Base-by-base conservation (phyloP, 2,888 invertebrate genomes). In the Antheraea assamensis region DNA sequence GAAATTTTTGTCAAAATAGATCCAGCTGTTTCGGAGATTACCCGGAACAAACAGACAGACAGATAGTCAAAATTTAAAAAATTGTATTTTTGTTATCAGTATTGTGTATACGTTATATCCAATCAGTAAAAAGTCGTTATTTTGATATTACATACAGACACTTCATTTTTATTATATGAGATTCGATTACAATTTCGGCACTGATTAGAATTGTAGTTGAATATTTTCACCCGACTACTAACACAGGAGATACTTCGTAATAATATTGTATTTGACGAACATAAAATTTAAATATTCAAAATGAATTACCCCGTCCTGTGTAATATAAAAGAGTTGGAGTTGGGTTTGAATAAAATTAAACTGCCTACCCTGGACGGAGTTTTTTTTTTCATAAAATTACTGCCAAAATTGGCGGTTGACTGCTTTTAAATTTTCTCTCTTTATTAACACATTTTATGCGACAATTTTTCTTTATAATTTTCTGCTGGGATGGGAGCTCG, bases 361-460 rank as follows among this genome's bases (percentile, higher is more conserved):
- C 15, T 21, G n/a, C 21, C 35, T 35, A 68, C 3, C 30, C 31
- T 30, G 3, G 24, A 0, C 10, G n/a, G 35, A 31, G 8, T 2
- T 17, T 7, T 66, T 66, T 66, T 66, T 35, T 15, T 68, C 19
- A 66, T 35, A 13, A 64, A 35, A 68, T 31, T 35, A 35, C 68
- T 68, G 35, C 35, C 35, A 68, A 35, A 68, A 68, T 68, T 68
- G 68, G 31, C 35, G 68, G 31, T 35, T n/a, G 68, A 35, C 68
- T 35, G 68, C 31, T 35, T n/a, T 68, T 68, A 68, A 68, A 68
- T 68, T 35, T 10, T n/a, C 35, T 21, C 21, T 68, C 21, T 68
- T 35, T 35, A 68, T 68, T 68, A 64, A 64, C 61, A 30, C 61
- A 52, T 52, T 52, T 21, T 21, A 19, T 52, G 17, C 19, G 58